Conservation (phyloP, 2,113 vertebrate species). For the Serinus canaria region DNA sequence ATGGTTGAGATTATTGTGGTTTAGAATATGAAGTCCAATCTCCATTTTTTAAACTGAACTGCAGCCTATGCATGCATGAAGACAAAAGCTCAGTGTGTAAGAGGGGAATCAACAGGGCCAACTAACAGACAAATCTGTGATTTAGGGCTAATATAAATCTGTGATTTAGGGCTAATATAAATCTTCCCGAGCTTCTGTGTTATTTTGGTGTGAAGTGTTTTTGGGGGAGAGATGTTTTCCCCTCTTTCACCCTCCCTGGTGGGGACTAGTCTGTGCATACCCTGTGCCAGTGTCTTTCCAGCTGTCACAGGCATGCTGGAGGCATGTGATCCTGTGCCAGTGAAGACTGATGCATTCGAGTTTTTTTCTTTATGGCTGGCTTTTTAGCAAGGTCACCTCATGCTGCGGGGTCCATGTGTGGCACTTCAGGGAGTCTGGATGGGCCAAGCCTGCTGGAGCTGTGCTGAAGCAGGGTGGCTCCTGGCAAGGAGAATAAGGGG, state of each 20-base stretch:
- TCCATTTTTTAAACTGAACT: not conserved
- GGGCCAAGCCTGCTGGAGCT: not conserved
- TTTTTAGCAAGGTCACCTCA: not conserved
- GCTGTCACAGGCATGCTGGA: accelerated
- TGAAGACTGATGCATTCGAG: accelerated
- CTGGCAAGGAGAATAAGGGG: not conserved
- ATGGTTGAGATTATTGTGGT: not conserved
- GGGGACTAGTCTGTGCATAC: accelerated
- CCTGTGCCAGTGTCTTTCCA: not conserved
- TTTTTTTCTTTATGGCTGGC: not conserved
- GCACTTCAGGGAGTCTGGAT: not conserved
- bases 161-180: not conserved
- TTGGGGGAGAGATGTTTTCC: not conserved
- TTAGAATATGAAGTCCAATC: not conserved
- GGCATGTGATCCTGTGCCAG: not conserved
- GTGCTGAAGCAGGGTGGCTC: not conserved
- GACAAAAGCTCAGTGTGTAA: not conserved
- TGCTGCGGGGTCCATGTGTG: accelerated
- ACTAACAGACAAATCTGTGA: not conserved
- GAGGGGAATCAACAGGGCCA: not conserved
- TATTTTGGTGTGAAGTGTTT: not conserved
- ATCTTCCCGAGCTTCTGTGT: not conserved
- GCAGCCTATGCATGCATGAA: not conserved
- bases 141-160: not conserved
- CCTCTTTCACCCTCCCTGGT: accelerated